phyloP scores from a whole-genome alignment of 2,888 invertebrate species.

The Kuschelorhynchus macadamiae region DNA sequence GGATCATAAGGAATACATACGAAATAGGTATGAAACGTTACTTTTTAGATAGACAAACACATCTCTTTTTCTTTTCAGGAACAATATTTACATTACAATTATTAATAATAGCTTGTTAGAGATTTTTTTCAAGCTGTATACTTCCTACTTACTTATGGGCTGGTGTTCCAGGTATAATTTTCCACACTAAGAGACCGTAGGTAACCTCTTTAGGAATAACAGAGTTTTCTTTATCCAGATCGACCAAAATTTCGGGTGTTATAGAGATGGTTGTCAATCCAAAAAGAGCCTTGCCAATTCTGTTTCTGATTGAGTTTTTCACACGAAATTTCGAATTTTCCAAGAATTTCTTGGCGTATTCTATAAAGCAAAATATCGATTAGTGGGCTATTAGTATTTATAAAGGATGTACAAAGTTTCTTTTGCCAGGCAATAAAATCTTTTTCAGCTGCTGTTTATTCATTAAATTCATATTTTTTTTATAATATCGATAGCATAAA shows the following conservation, averaged over 20 bases:
- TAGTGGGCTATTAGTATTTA: neutral
- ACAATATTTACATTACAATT: too few species aligned
- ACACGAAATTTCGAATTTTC: slow-evolving; percentile 74
- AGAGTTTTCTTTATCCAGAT: slow-evolving; percentile 78
- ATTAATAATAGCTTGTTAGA: too few species aligned
- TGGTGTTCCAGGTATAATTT: slow-evolving; percentile 89
- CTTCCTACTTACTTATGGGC: slow-evolving; percentile 86
- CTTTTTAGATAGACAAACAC: neutral
- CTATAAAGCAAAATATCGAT: slow-evolving; percentile 25
- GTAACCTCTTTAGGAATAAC: slow-evolving; percentile 77
- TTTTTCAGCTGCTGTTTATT: too few species aligned
- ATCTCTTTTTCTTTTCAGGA: too few species aligned
- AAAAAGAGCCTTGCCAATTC: slow-evolving; percentile 82
- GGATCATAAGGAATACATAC: too few species aligned
- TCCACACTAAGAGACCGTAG: slow-evolving; percentile 90
- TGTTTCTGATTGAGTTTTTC: slow-evolving; percentile 71
- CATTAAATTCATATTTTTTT: too few species aligned
- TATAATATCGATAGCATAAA: too few species aligned
- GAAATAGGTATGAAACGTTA: too few species aligned
- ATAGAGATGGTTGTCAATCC: slow-evolving; percentile 93
- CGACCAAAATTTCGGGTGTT: slow-evolving; percentile 82
- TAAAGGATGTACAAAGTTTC: neutral
- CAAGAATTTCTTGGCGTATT: slow-evolving; percentile 75
- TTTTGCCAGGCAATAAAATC: too few species aligned
- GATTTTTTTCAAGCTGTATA: too few species aligned